Conservation (phyloP, 1,140 invertebrate species). For the Subanguina moxae region DNA sequence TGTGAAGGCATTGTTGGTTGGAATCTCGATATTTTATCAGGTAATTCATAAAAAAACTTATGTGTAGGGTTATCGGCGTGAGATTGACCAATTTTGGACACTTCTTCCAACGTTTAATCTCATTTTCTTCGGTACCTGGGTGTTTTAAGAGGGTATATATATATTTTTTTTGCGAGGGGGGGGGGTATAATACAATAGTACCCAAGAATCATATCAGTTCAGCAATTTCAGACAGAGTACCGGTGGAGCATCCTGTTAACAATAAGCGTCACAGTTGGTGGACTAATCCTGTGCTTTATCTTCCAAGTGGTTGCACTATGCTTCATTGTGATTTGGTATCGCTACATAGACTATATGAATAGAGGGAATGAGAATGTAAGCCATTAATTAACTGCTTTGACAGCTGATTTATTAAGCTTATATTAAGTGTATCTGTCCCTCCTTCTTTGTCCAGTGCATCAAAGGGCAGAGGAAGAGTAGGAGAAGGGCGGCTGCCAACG, state of each 20-base stretch:
- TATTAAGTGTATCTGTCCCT: conserved; percentile 45
- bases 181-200: too few species aligned
- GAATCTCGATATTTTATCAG: conserved; percentile 51
- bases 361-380: conserved; percentile 45
- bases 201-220: neutral
- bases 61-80: too few species aligned
- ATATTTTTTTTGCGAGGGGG: too few species aligned
- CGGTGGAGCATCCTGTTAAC: conserved; percentile 47
- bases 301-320: conserved; percentile 38
- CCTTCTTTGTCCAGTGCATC: conserved; percentile 35
- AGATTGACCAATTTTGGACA: too few species aligned
- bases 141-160: too few species aligned
- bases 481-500: conserved; percentile 20
- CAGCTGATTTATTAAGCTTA: neutral
- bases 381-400: conserved; percentile 14
- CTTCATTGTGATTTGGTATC: conserved; percentile 53
- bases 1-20: conserved; percentile 46
- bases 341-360: conserved; percentile 58
- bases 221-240: conserved; percentile 33
- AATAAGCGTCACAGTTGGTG: conserved; percentile 39
- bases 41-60: conserved; percentile 40
- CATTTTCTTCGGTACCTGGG: conserved; percentile 20
- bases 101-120: too few species aligned
- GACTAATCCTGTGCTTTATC: conserved; percentile 47
- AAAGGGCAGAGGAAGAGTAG: conserved; percentile 28